Evolutionary conservation across 2,888 invertebrate genomes (phyloP).

Genomic region (Amblyjoppa fuscipennis): DNA sequence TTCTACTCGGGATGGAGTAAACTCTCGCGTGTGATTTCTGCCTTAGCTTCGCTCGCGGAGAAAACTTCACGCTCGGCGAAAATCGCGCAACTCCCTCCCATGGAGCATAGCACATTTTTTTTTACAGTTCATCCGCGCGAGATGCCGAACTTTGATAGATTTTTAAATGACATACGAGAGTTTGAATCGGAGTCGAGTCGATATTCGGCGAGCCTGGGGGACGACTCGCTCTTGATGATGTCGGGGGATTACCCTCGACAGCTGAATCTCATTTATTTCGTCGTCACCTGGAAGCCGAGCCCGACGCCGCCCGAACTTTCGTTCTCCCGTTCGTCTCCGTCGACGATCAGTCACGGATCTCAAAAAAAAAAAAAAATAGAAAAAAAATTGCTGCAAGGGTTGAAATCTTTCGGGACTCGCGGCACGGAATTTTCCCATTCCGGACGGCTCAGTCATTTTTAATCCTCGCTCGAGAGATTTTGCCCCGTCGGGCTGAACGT

Average conservation of each 20-base stretch:
- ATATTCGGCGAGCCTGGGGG: neutral
- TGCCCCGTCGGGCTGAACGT: neutral
- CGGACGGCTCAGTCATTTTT: too few species aligned
- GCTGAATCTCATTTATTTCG: conserved; percentile 38
- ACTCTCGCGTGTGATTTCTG: too few species aligned
- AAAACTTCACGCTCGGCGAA: too few species aligned
- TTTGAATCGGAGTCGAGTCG: neutral
- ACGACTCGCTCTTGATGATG: conserved; percentile 1
- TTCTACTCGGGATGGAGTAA: too few species aligned
- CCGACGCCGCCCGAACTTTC: neutral
- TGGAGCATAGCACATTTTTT: neutral
- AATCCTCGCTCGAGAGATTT: too few species aligned
- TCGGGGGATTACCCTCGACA: conserved; percentile 14
- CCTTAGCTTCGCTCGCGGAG: too few species aligned
- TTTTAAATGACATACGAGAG: neutral
- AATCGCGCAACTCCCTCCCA: too few species aligned
- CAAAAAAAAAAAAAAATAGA: too few species aligned
- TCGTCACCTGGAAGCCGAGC: conserved; percentile 23
- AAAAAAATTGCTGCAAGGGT: conserved; percentile 13
- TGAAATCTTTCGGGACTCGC: neutral
- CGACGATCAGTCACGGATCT: too few species aligned
- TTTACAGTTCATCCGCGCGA: neutral
- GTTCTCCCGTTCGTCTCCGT: neutral
- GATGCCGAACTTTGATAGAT: neutral
- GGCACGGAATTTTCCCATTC: neutral